Conservation (phyloP, 2,113 vertebrate genomes). For the Macaca mulatta region DNA sequence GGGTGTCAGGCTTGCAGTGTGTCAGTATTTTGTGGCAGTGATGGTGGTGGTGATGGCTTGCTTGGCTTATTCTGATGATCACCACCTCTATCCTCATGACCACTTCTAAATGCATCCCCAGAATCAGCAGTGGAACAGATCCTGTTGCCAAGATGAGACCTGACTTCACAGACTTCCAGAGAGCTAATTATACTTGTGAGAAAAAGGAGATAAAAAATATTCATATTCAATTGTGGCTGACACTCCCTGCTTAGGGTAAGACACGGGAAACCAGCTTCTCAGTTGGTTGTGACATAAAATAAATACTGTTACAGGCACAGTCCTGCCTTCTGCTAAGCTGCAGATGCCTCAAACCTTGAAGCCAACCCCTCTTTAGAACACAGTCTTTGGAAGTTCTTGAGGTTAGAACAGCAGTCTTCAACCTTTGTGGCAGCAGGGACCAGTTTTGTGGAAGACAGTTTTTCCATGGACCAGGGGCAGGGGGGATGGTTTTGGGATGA, state of each 20-base stretch:
- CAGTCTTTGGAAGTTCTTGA: not conserved
- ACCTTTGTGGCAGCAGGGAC: no score
- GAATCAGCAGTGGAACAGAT: not conserved
- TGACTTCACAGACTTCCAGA: not conserved
- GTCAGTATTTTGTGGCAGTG: not conserved
- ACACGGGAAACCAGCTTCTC: not conserved
- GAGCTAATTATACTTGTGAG: not conserved
- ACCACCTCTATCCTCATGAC: not conserved
- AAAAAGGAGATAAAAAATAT: slow-evolving; percentile 18
- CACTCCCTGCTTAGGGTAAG: not conserved
- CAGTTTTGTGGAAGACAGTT: no score
- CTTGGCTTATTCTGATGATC: not conserved
- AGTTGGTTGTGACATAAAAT: not conserved
- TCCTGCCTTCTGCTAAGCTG: not conserved
- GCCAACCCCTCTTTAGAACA: not conserved
- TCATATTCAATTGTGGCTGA: not conserved
- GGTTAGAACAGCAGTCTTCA: no score
- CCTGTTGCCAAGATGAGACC: not conserved
- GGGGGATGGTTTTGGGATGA: no score
- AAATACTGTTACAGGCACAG: not conserved
- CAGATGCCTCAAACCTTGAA: not conserved
- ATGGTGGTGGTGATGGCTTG: not conserved
- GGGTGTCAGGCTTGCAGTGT: not conserved
- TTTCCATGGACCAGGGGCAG: no score
- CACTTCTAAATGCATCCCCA: not conserved